Evolutionary conservation across 1,140 invertebrate genomes (phyloP), one percentile per base, ranked within the genome.

Genomic region (Brachionus plicatilis): DNA sequence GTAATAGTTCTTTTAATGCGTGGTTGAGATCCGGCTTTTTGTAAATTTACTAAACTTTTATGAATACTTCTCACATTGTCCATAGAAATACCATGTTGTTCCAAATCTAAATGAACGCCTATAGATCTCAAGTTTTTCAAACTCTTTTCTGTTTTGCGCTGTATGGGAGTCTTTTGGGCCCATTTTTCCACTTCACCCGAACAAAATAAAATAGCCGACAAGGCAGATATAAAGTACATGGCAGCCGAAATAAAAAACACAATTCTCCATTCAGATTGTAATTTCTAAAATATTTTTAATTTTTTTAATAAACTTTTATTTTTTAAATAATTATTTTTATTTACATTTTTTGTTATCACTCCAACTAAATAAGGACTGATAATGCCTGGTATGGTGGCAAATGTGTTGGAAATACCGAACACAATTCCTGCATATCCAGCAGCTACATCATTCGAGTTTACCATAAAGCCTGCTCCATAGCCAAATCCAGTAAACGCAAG

Each of bases 321-420:
- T 12, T 45, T 75, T 41, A 37, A n/a, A 14, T 14, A 14, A 41
- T 29, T 68, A 29, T 41, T 41, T 43, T 17, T 20, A 65, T 17
- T 65, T 82, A 82, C 79, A 68, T 82, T 82, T 68, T 82, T 84
- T 27, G 82, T 84, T 11, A 84, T 84, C 0, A 84, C 33, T 70
- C 66, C 66, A 56, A 68, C 60, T 41, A 84, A 27, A 47, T 82
- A 82, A 3, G 79, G 79, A 20, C 53, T 94, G 2, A 96, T 88
- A 84, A 96, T 95, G 20, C 95, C 95, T 17, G 95, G 94, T 80
- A 96, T 88, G 1, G 94, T 95, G 0, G 94, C 94, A 85, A 95
- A 90, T 0, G 94, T 95, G 88, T 96, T 96, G 0, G 94, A 93
- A 50, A 96, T 91, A 2, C 95, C 95, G 93, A 95, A 95, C 14